These are phyloP conservation scores for Esox masquinongy DNA, from an alignment of 2,797 vertebrate genomes.

Conservation along the genomic window DNA sequence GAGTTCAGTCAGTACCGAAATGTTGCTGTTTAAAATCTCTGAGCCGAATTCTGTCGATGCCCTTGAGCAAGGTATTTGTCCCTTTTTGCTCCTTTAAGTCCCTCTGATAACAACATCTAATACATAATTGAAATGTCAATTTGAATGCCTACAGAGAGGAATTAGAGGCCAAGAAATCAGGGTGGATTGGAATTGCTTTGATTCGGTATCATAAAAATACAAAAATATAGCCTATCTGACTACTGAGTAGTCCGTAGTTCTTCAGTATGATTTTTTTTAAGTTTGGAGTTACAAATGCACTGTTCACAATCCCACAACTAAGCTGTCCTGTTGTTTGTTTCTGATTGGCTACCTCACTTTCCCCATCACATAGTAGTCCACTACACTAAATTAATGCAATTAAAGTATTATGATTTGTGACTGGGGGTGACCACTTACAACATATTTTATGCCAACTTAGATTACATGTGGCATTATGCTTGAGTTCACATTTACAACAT, in stretches of 20 bases:
- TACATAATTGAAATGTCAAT: no score
- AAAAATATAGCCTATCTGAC: background rate
- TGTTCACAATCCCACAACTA: background rate
- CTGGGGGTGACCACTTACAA: background rate
- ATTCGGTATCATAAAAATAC: background rate
- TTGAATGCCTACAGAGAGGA: background rate
- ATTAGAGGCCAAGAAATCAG: background rate
- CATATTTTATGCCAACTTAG: background rate
- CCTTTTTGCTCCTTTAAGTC: no score
- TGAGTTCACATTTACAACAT: background rate
- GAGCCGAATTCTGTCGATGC: no score
- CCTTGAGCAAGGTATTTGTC: no score
- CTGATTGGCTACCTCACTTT: background rate
- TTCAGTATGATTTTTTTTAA: background rate
- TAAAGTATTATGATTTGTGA: background rate
- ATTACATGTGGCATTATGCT: background rate
- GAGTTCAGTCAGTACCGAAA: no score
- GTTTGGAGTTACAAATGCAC: background rate
- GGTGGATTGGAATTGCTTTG: background rate
- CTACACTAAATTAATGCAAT: background rate
- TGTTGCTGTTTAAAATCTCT: no score
- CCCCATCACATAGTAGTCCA: background rate
- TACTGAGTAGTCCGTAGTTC: background rate
- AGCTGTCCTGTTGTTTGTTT: background rate
- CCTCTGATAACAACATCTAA: no score